Conservation (phyloP, 2,888 invertebrate genomes). For the Eremobia ochroleuca region DNA sequence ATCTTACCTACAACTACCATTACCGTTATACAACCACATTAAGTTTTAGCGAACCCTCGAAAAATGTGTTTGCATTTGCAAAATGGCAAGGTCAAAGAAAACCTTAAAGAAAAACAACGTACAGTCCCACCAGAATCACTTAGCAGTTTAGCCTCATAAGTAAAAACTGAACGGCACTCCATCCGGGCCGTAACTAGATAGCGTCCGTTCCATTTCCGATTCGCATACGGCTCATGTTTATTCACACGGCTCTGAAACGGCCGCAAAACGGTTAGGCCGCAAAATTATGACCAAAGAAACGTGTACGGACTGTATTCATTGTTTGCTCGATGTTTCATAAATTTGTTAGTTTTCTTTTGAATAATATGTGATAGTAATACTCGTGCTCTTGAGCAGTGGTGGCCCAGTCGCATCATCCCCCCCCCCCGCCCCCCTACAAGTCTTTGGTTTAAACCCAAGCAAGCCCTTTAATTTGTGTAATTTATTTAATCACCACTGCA, state of each 20-base stretch:
- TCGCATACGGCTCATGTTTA: constrained; percentile 60
- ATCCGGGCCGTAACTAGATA: constrained; percentile 56
- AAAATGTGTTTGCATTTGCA: neutral
- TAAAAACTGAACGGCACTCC: constrained; percentile 44
- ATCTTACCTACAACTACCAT: too few species aligned
- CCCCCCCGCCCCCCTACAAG: neutral
- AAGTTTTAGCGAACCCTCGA: neutral
- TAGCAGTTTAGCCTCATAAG: constrained; percentile 45
- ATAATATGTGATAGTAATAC: neutral
- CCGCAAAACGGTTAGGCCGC: constrained; percentile 54
- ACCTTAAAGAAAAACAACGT: neutral
- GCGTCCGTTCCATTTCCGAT: constrained; percentile 53
- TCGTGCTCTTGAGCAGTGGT: neutral
- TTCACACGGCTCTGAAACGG: constrained; percentile 44
- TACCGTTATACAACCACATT: too few species aligned
- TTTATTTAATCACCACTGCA: too few species aligned
- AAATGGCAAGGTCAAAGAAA: neutral
- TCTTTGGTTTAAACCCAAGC: too few species aligned
- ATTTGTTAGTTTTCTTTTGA: constrained; percentile 13
- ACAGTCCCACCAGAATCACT: constrained; percentile 33
- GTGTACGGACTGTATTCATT: constrained; percentile 28
- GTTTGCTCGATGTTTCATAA: neutral
- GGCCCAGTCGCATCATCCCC: neutral
- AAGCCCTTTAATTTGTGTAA: too few species aligned
- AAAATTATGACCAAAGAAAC: constrained; percentile 51